These are phyloP conservation scores for Geothlypis trichas DNA, from an alignment of 2,113 vertebrate genomes.

Conservation along the genomic window DNA sequence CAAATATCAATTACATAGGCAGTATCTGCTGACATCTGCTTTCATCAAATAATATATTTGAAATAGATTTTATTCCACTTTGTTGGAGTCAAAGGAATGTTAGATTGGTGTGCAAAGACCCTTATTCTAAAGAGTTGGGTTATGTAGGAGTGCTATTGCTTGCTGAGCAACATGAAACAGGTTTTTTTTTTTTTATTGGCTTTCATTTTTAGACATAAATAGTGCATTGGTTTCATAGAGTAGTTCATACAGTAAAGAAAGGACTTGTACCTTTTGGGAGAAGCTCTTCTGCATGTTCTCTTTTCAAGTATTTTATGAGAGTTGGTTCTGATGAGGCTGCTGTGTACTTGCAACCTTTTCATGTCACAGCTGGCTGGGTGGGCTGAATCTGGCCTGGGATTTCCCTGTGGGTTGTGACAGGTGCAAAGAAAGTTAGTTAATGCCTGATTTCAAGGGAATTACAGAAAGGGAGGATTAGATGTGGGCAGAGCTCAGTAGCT, in stretches of 20 bases:
- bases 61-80: conserved; percentile 83
- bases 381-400: conserved; percentile 40
- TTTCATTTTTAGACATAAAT: conserved; percentile 52
- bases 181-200: not conserved
- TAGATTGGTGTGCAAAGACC: conserved; percentile 48
- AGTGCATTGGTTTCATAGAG: not conserved
- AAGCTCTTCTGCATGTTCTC: not conserved
- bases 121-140: conserved; percentile 47
- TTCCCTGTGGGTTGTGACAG: conserved; percentile 44
- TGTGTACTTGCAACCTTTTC: not conserved
- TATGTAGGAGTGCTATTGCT: conserved; percentile 4
- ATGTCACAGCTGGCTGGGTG: conserved; percentile 5
- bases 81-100: conserved; percentile 72
- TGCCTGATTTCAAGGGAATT: conserved; percentile 37
- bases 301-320: not conserved
- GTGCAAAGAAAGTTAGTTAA: conserved; percentile 47
- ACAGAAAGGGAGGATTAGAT: conserved; percentile 47
- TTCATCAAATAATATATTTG: conserved; percentile 87
- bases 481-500: conserved; percentile 11
- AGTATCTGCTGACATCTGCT: conserved; percentile 83
- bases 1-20: conserved; percentile 88
- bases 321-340: not conserved
- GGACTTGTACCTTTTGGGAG: not conserved
- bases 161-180: conserved; percentile 20
- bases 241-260: not conserved